Evolutionary conservation across 1,140 invertebrate genomes (phyloP).

Genomic region (Maniola jurtina): DNA sequence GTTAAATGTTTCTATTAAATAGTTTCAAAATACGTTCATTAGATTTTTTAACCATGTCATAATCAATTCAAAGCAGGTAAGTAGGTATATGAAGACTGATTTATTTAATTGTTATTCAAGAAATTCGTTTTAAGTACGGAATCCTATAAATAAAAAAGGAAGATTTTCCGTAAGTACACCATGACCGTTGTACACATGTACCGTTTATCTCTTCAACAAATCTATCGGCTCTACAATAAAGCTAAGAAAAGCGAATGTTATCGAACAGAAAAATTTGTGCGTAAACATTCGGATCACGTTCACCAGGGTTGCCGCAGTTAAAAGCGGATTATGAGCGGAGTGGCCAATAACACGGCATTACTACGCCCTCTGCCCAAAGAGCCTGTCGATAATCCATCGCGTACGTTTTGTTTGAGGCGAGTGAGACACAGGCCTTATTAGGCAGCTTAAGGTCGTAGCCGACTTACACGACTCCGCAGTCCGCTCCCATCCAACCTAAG

Average conservation of each 20-base stretch:
- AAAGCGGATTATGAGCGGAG: conserved; percentile 71
- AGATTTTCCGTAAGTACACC: too few species aligned
- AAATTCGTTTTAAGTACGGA: too few species aligned
- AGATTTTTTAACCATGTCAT: too few species aligned
- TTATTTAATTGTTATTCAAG: too few species aligned
- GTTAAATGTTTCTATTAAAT: too few species aligned
- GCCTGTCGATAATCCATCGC: conserved; percentile 54
- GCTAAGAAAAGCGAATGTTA: conserved; percentile 62
- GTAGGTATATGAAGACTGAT: too few species aligned
- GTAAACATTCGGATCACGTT: conserved; percentile 62
- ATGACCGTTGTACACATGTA: too few species aligned
- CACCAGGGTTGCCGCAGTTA: conserved; percentile 55
- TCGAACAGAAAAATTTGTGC: conserved; percentile 41
- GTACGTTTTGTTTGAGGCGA: conserved; percentile 41
- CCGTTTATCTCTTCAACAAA: neutral
- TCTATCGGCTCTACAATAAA: conserved; percentile 25
- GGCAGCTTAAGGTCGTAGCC: neutral
- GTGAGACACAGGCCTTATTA: conserved; percentile 15
- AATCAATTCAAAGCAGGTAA: too few species aligned
- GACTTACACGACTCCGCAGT: too few species aligned
- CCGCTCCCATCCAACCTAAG: too few species aligned
- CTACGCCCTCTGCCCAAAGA: conserved; percentile 44
- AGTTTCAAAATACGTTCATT: too few species aligned
- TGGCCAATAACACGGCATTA: conserved; percentile 67
- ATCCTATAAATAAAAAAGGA: too few species aligned